Conservation (phyloP, 2,113 vertebrate species). For the Prietella phreatophila region DNA sequence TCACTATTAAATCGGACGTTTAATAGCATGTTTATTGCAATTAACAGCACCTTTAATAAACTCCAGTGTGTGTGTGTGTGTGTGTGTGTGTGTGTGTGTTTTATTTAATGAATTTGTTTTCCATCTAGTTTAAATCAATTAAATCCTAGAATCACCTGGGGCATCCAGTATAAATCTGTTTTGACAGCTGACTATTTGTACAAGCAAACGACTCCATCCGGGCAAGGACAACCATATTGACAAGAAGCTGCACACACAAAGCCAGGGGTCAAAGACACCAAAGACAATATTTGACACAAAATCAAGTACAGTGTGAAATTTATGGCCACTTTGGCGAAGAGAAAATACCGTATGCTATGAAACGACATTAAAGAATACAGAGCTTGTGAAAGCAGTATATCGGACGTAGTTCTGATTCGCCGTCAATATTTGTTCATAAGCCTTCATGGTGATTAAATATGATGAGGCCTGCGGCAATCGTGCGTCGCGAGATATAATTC, state of each 20-base stretch:
- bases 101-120: slow-evolving; percentile 24
- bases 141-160: background rate
- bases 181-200: slow-evolving; percentile 52
- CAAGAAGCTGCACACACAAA: slow-evolving; percentile 32
- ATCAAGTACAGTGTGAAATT: slow-evolving; percentile 4
- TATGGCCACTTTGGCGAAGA: background rate
- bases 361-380: background rate
- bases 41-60: slow-evolving; percentile 22
- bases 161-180: slow-evolving; percentile 41
- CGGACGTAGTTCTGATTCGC: background rate
- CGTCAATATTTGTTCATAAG: slow-evolving; percentile 20
- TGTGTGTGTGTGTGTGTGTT: background rate
- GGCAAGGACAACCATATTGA: slow-evolving; percentile 46
- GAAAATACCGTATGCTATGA: background rate
- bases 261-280: slow-evolving; percentile 36
- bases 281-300: slow-evolving; percentile 39
- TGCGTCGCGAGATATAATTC: slow-evolving; percentile 25
- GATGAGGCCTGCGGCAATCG: background rate
- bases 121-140: slow-evolving; percentile 42
- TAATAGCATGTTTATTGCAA: background rate
- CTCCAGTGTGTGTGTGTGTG: background rate
- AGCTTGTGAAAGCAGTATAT: background rate
- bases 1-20: background rate
- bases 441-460: slow-evolving; percentile 3
- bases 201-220: slow-evolving; percentile 43